Base-by-base conservation (phyloP, 2,888 invertebrate genomes). In the Brachyptera putata region DNA sequence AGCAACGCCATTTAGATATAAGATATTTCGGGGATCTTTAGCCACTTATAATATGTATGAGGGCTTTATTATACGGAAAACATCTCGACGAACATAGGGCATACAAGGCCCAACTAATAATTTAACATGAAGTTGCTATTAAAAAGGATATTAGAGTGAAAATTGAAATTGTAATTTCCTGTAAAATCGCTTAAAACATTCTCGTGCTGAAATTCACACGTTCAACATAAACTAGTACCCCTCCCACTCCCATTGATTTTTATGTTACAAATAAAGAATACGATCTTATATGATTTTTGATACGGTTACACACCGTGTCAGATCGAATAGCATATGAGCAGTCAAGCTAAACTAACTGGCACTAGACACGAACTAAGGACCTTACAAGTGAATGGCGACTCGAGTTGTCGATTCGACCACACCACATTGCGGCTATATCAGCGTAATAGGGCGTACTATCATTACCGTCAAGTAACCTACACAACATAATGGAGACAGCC, bases 91-190 rank as follows among this genome's bases (percentile, higher is more conserved):
- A n/a, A n/a, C n/a, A n/a, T n/a, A n/a, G n/a, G n/a, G n/a, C n/a
- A n/a, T n/a, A n/a, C n/a, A n/a, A n/a, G n/a, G n/a, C n/a, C n/a
- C n/a, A n/a, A n/a, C n/a, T n/a, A 46, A 46, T 46, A 46, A 24
- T 46, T 46, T 24, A 46, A 46, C 46, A 46, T 24, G 22, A 30
- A 21, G 22, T 46, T 24, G 46, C 46, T 46, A 22, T 53, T 34
- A 36, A n/a, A n/a, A n/a, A 36, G 34, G 53, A 53, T 53, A 36
- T 36, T 53, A 16, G 21, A 34, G 16, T 13, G 53, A 22, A 53
- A 53, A 53, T 53, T 22, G 36, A 34, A 53, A 53, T 36, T 22
- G 36, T 53, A 53, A 53, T 53, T 53, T 53, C 36, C 53, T 53
- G 34, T 36, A 46, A 46, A 46, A 21, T n/a, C 46, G 46, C 46